Percentiles rank a stretch among this genome's conserved stretches.
phyloP scores from a whole-genome alignment of 35 echinoderm and acorn worm genomes.

The Chiridota heheva region DNA sequence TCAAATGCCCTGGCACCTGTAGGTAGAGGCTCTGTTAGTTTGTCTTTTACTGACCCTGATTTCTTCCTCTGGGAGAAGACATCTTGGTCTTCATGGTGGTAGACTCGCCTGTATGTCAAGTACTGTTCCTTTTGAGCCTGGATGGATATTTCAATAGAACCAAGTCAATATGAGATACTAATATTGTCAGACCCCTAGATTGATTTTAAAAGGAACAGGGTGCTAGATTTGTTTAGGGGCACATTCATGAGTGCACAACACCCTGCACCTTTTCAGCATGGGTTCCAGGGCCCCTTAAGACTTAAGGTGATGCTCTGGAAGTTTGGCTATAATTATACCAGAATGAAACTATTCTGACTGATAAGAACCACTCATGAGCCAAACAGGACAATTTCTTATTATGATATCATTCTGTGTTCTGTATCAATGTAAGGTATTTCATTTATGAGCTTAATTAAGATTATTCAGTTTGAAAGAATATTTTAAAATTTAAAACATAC shows the following conservation, averaged over 20 bases:
- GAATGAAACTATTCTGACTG: no score
- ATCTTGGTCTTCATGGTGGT: slow-evolving; percentile 72
- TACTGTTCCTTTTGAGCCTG: slow-evolving; percentile 98
- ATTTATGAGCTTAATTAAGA: no score
- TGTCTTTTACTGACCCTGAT: slow-evolving; percentile 42
- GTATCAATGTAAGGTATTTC: no score
- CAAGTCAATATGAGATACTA: not conserved
- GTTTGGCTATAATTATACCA: not conserved
- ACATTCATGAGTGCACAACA: not conserved
- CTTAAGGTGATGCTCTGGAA: not conserved
- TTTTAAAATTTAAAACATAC: not conserved
- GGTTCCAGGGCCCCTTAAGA: no score
- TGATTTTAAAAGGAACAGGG: no score
- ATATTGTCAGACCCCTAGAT: not conserved
- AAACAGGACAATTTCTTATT: no score
- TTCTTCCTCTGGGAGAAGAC: slow-evolving; percentile 82
- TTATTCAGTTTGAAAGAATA: no score
- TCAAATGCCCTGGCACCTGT: slow-evolving; percentile 70
- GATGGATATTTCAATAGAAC: not conserved
- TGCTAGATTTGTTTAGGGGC: no score
- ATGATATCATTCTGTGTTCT: no score
- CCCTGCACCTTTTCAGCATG: no score
- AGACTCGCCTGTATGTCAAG: slow-evolving; percentile 85
- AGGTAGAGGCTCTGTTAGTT: slow-evolving; percentile 49
- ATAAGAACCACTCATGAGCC: no score